Conservation (phyloP, 2,113 vertebrate genomes). For the Corythaeola cristata region DNA sequence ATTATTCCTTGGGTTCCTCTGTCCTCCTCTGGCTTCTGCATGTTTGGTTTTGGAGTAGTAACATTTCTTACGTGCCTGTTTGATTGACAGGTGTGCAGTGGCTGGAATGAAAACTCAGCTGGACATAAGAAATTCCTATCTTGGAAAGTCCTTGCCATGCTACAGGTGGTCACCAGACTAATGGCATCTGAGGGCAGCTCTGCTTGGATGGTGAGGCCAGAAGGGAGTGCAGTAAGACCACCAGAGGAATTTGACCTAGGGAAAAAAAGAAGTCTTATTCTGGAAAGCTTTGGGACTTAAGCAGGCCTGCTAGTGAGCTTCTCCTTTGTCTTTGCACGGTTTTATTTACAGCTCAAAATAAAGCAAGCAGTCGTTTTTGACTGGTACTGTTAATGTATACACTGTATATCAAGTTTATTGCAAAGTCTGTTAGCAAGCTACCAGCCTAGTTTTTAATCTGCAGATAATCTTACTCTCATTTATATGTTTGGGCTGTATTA, state of each 20-base stretch:
- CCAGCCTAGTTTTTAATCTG: constrained; percentile 39
- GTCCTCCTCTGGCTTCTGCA: not conserved
- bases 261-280: not conserved
- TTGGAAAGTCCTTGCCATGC: not conserved
- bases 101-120: not conserved
- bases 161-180: not conserved
- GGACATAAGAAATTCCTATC: not conserved
- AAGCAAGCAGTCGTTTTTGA: not conserved
- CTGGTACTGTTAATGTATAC: not conserved
- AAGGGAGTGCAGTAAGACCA: not conserved
- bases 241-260: not conserved
- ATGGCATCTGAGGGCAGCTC: not conserved
- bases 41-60: not conserved
- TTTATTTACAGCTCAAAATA: constrained; percentile 49
- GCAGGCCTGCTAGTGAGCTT: not conserved
- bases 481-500: constrained; percentile 27
- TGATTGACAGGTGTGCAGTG: not conserved
- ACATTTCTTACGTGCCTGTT: not conserved
- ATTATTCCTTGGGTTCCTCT: not conserved
- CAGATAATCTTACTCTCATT: constrained; percentile 38
- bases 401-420: constrained; percentile 17
- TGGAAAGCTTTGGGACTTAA: not conserved
- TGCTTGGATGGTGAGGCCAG: not conserved
- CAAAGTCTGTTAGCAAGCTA: constrained; percentile 21
- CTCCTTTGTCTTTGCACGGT: not conserved